phyloP scores from a whole-genome alignment of 2,888 invertebrate genomes.

The Caradrina clavipalpis region DNA sequence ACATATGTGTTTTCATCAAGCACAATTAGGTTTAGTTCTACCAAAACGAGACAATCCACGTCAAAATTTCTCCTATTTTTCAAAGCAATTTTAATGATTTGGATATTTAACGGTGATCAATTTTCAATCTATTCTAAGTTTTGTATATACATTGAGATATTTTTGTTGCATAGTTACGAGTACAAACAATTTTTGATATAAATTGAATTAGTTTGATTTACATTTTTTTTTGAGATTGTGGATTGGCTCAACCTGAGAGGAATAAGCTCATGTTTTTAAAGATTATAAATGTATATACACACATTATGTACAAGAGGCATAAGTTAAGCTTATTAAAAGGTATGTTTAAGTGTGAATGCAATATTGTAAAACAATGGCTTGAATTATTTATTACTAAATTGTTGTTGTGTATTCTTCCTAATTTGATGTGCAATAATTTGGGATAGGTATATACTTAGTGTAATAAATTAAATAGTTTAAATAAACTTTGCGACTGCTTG shows the following conservation, averaged over 20 bases:
- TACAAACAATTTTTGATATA: no score
- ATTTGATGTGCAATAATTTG: conserved; percentile 81
- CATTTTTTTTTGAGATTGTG: neutral
- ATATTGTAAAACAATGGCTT: conserved; percentile 41
- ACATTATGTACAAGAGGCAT: conserved; percentile 13
- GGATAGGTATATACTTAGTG: conserved; percentile 58
- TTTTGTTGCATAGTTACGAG: no score
- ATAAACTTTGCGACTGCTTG: conserved; percentile 38
- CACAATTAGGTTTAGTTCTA: neutral
- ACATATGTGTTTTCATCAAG: neutral
- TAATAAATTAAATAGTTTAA: conserved; percentile 63
- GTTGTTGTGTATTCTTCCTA: conserved; percentile 69
- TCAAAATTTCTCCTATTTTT: no score
- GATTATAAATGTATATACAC: conserved; percentile 33
- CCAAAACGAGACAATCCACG: neutral
- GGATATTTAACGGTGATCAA: no score
- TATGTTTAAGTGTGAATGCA: conserved; percentile 44
- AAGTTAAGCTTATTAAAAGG: conserved; percentile 5
- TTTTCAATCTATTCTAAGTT: neutral
- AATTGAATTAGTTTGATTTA: neutral
- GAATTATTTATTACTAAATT: conserved; percentile 68
- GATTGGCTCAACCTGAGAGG: neutral
- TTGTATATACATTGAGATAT: no score
- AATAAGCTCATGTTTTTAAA: neutral
- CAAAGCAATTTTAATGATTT: no score